Base-by-base conservation (phyloP, 92 coral and sea anemone species). In the Heliopora coerulea region DNA sequence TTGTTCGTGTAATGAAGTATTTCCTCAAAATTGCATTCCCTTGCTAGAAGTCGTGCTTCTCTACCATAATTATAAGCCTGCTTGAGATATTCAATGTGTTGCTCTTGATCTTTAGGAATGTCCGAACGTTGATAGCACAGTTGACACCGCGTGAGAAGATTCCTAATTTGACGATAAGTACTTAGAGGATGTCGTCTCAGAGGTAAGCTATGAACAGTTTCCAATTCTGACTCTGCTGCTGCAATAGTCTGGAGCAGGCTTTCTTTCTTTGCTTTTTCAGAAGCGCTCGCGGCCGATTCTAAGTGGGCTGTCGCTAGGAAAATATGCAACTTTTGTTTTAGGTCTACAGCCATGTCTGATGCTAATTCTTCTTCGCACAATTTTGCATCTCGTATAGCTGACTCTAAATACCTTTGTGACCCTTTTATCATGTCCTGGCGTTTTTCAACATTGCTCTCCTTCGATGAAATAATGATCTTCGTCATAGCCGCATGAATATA, bases 401-500 rank as follows among this genome's bases (percentile, higher is more conserved):
- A 46, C 12, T 6, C n/a, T 15, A 46, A 6, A 15, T 15, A 46
- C 15, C n/a, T 8, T 15, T 2, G 52, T 15, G 52, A 10, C 15
- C 3, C 10, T 6, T 46, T n/a, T 46, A 6, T 46, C n/a, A 46
- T 10, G n/a, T 10, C 2, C 7, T n/a, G n/a, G n/a, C 3, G n/a
- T 7, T 7, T 46, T 3, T 46, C 3, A n/a, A 8, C 3, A 46
- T 46, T n/a, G 7, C 15, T 67, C 32, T 73, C 67, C 29, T 56
- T 73, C 41, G 27, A 33, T 49, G 54, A 27, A 18, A 25, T 34
- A 27, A 73, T 59, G n/a, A 59, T 75, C 3, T 76, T 64, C 54
- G 49, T 74, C 80, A 69, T 62, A 50, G 76, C 85, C 37, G 72
- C 60, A 18, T 81, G 68, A 15, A 74, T 58, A 57, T 81, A 81